Evolutionary conservation across 2,888 invertebrate species (phyloP), one percentile per base, ranked within the genome.

Genomic region (Mesodorylaimus sp.): DNA sequence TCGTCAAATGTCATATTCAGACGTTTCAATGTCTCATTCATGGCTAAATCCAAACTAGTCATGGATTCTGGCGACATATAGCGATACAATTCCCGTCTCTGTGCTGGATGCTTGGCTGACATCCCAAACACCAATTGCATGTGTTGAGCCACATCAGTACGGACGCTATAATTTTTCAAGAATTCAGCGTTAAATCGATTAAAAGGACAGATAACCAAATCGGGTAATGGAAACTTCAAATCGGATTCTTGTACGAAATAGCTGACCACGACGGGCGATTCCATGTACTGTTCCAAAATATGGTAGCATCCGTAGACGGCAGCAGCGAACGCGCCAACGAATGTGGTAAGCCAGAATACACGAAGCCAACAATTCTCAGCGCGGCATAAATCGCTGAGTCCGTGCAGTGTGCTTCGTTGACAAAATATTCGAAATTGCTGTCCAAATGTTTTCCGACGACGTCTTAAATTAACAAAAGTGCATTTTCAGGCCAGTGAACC

Each of bases 141-240:
- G 51, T 62, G 60, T 50, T 61, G 59, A 7, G 60, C 58, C 16
- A 63, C 48, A 16, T 52, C 55, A 13, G 52, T 55, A 13, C 58
- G 56, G 28, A 63, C 56, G 47, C 62, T 62, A 41, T 54, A 50
- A 2, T 50, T 48, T 36, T 55, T 21, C 24, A 50, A 29, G 24
- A 45, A 50, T 29, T 28, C 19, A 3, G n/a, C 3, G 19, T 44
- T 32, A 19, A 50, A 45, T 1, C 63, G 57, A 51, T 63, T 63
- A 53, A 63, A 61, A 0, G 63, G 63, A 46, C 63, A 63, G 19
- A 63, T 54, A 2, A 63, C 56, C n/a, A 63, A 52, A 52, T 63
- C 63, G 7, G 63, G 63, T 21, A 62, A 51, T 5, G 37, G 43
- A 5, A 59, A 23, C 1, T 47, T 58, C 24, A 2, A 7, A 23